phyloP scores from a whole-genome alignment of 2,888 invertebrate genomes.

The Entomobrya proxima region DNA sequence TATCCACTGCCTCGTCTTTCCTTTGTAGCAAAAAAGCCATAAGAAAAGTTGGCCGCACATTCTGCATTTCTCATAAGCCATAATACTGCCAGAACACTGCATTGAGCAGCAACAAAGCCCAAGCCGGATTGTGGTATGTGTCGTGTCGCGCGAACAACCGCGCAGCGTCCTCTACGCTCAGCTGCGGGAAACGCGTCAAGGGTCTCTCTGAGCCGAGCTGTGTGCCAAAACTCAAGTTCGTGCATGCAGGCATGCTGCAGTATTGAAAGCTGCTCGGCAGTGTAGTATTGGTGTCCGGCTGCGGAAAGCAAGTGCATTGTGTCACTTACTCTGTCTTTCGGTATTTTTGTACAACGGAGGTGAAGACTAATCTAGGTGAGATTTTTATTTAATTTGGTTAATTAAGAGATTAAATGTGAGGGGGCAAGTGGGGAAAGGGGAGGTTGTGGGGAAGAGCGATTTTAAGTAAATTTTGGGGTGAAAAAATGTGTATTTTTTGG shows the following conservation, averaged over 20 bases:
- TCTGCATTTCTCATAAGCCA: not conserved
- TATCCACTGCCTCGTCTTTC: slow-evolving; percentile 42
- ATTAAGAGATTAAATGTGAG: too few species aligned
- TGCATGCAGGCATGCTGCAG: slow-evolving; percentile 44
- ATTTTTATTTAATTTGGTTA: too few species aligned
- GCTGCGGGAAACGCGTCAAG: not conserved
- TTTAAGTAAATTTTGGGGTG: too few species aligned
- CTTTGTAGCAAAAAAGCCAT: not conserved
- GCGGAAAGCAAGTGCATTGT: not conserved
- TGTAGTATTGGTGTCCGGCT: not conserved
- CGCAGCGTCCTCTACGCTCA: not conserved
- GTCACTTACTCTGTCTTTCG: not conserved
- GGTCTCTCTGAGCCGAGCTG: not conserved
- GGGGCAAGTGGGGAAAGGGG: too few species aligned
- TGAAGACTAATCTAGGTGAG: too few species aligned
- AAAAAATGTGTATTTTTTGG: too few species aligned
- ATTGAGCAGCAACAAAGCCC: too few species aligned
- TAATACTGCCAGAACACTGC: too few species aligned
- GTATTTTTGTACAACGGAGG: not conserved
- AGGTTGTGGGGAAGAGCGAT: too few species aligned
- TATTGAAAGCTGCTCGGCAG: not conserved
- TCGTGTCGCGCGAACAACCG: not conserved
- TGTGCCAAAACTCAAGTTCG: slow-evolving; percentile 50
- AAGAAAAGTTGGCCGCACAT: not conserved
- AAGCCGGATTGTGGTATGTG: too few species aligned